A percentile compares a stretch with the other conserved stretches of the same genome.
Evolutionary conservation across 2,797 vertebrate species (phyloP).

Genomic region (Vespertilio murinus): DNA sequence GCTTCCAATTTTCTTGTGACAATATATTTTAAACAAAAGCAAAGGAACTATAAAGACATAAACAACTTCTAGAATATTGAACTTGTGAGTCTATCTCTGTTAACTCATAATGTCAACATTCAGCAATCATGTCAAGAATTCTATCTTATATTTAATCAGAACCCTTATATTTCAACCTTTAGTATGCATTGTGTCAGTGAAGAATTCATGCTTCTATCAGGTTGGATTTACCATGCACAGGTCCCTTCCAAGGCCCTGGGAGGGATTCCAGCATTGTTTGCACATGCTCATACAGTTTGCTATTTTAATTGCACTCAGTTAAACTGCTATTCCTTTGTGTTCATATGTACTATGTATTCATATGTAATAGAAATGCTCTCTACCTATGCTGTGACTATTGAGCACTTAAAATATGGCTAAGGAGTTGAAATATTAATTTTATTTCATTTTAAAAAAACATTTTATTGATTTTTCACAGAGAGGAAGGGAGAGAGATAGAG

Average conservation of each 20-base stretch:
- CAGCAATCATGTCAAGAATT: not conserved
- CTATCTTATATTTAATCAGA: not conserved
- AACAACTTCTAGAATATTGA: constrained; percentile 14
- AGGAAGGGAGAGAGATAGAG: no score
- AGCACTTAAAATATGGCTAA: not conserved
- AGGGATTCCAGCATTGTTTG: not conserved
- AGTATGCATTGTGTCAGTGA: not conserved
- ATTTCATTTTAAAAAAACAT: not conserved
- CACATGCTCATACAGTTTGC: not conserved
- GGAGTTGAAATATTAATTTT: not conserved
- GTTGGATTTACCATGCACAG: not conserved
- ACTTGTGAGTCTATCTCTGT: not conserved
- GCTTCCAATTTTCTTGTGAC: not conserved
- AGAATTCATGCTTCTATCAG: not conserved
- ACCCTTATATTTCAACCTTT: constrained; percentile 1
- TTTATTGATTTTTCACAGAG: no score
- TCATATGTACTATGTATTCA: not conserved
- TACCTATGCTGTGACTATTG: not conserved
- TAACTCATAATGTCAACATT: not conserved
- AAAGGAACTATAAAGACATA: constrained; percentile 24
- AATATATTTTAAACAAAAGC: constrained; percentile 38
- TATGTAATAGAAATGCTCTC: not conserved
- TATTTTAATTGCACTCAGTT: constrained; percentile 3
- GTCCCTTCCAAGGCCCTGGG: not conserved
- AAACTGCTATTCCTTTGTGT: not conserved